A percentile compares a stretch with the other conserved stretches of the same genome.
Conservation (phyloP, 2,797 vertebrate genomes). For the Lagocephalus sceleratus region DNA sequence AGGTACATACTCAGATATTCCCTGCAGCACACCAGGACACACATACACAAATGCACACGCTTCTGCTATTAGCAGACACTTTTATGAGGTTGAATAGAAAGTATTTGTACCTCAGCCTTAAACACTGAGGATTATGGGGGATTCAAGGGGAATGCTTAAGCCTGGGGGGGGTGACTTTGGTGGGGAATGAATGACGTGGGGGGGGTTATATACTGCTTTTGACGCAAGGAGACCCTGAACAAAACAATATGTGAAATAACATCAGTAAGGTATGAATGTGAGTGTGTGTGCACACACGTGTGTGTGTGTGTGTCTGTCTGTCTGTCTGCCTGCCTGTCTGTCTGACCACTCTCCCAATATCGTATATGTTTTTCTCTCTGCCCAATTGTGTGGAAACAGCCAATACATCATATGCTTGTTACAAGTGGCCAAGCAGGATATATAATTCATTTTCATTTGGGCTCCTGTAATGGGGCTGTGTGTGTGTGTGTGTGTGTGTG, state of each 20-base stretch:
- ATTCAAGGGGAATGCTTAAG: conserved; percentile 74
- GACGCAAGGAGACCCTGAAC: background rate
- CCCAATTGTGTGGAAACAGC: conserved; percentile 60
- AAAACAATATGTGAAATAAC: background rate
- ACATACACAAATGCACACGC: conserved; percentile 45
- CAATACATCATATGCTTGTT: conserved; percentile 64
- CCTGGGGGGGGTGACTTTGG: conserved; percentile 72
- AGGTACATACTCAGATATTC: conserved; percentile 51
- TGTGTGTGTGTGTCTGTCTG: conserved; percentile 8
- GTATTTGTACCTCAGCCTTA: conserved; percentile 74
- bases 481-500: conserved; percentile 33
- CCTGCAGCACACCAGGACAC: conserved; percentile 24
- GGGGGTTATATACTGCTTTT: conserved; percentile 23
- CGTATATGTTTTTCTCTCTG: conserved; percentile 30
- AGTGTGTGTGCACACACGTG: conserved; percentile 11
- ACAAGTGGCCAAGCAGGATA: conserved; percentile 70
- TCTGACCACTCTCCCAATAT: conserved; percentile 33
- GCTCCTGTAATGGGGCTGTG: conserved; percentile 57
- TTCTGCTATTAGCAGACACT: conserved; percentile 61
- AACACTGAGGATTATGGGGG: conserved; percentile 71
- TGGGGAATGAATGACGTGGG: conserved; percentile 15
- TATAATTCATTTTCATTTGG: conserved; percentile 81
- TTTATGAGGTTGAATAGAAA: conserved; percentile 69
- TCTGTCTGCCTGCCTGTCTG: conserved; percentile 5
- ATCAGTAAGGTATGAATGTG: conserved; percentile 24